Evolutionary conservation across 2,113 vertebrate genomes (phyloP).

Genomic region (Microcebus tavaratra): DNA sequence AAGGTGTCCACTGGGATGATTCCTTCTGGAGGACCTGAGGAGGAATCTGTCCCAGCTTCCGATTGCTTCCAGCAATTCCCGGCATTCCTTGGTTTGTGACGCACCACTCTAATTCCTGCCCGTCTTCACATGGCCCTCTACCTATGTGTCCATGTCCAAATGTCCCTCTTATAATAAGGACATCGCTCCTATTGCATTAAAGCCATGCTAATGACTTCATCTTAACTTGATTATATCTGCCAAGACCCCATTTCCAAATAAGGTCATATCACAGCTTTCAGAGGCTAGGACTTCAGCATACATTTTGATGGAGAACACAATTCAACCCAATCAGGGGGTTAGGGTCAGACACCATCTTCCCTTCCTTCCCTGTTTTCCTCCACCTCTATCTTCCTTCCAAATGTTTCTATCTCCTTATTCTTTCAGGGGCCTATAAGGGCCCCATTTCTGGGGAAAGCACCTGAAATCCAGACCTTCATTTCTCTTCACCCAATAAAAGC

Average conservation of each 20-base stretch:
- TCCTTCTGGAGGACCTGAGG: background rate
- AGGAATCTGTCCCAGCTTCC: background rate
- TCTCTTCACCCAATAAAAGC: background rate
- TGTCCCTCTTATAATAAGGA: background rate
- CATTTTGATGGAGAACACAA: background rate
- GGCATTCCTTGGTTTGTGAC: background rate
- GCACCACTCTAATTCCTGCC: background rate
- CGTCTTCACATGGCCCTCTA: background rate
- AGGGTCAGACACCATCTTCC: background rate
- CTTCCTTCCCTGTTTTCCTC: background rate
- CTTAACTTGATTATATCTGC: background rate
- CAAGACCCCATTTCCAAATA: background rate
- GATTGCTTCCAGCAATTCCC: background rate
- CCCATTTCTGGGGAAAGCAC: background rate
- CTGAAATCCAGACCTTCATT: conserved; percentile 5
- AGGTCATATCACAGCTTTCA: background rate
- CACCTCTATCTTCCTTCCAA: background rate
- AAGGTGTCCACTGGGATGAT: background rate
- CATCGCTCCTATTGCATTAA: background rate
- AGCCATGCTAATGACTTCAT: background rate
- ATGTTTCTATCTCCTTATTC: background rate
- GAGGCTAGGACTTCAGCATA: background rate
- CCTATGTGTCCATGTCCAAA: background rate
- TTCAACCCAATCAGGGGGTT: background rate
- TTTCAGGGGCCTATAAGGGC: background rate